Base-by-base conservation (phyloP, 1,140 invertebrate genomes). In the Brachionus rotundiformis region DNA sequence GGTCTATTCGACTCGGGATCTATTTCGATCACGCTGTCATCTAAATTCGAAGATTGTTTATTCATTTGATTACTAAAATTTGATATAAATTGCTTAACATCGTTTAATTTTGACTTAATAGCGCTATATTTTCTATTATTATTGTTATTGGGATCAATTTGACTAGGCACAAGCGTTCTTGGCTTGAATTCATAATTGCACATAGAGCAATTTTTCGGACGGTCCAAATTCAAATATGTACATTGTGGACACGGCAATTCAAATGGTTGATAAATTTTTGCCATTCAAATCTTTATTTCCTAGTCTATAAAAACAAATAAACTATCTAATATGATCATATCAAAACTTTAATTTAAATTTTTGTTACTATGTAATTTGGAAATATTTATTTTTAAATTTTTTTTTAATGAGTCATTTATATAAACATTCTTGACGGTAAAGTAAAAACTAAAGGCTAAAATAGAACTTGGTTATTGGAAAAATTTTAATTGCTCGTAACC, bases 1-100 rank as follows among this genome's bases (percentile, higher is more conserved):
- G 76, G 76, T 10, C 31, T 25, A 13, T 33, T 63, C 13, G 76
- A 59, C 33, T 59, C 29, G 7, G 76, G 29, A 63, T 79, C 76
- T 10, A 79, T 79, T 79, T 79, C 76, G 11, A 79, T 79, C 31
- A 79, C 59, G 47, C 59, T 63, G 47, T 79, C 47, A 39, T 79
- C 76, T 59, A 79, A 59, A 79, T 54, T 59, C 13, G 73, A 8
- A 41, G 7, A n/a, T 23, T 79, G 19, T 39, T 59, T 79, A 25
- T 11, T 59, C 4, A 16, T 44, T 8, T 44, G 16, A 59, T 33
- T 79, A 59, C 31, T 27, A 31, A 59, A 19, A 79, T 49, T 39
- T 6, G 29, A 59, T 16, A 79, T 63, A 63, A 79, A 59, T 19
- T 54, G 31, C 16, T 79, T 79, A 4, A 79, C 47, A 79, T 79